phyloP scores from a whole-genome alignment of 2,113 vertebrate genomes.

The Mystacornis crossleyi region DNA sequence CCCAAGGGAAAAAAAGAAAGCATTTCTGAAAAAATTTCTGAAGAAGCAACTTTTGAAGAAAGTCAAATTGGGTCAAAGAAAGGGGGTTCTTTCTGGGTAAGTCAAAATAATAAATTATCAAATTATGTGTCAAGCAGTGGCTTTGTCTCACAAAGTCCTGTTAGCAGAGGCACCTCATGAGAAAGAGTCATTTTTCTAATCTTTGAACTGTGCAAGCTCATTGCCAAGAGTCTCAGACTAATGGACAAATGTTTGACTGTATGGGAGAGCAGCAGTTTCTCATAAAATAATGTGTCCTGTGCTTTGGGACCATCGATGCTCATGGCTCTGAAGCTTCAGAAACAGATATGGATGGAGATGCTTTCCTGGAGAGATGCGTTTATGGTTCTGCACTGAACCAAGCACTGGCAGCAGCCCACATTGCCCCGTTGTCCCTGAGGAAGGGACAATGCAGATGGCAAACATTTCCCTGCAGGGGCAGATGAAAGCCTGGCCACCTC shows the following conservation, averaged over 20 bases:
- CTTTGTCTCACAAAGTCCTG: not conserved
- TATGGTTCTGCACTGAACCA: not conserved
- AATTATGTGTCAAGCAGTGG: not conserved
- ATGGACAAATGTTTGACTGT: not conserved
- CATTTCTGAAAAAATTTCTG: not conserved
- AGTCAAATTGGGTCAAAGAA: not conserved
- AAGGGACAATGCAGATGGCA: not conserved
- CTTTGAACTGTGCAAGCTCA: not conserved
- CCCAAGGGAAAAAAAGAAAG: not conserved
- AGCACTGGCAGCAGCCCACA: not conserved
- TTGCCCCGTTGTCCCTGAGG: not conserved
- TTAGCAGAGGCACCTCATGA: fast-evolving
- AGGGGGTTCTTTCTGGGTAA: not conserved
- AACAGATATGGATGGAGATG: not conserved
- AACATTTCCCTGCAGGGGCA: not conserved
- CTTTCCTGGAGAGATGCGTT: not conserved
- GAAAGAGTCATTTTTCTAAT: not conserved
- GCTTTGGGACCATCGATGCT: not conserved
- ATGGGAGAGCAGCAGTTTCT: not conserved
- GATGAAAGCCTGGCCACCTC: not conserved
- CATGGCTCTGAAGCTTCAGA: not conserved
- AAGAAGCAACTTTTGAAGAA: not conserved
- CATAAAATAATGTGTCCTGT: not conserved
- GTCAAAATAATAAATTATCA: not conserved
- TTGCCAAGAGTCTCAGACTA: fast-evolving